Evolutionary conservation across 2,797 vertebrate genomes (phyloP).

Genomic region (Corythornis leucogaster): DNA sequence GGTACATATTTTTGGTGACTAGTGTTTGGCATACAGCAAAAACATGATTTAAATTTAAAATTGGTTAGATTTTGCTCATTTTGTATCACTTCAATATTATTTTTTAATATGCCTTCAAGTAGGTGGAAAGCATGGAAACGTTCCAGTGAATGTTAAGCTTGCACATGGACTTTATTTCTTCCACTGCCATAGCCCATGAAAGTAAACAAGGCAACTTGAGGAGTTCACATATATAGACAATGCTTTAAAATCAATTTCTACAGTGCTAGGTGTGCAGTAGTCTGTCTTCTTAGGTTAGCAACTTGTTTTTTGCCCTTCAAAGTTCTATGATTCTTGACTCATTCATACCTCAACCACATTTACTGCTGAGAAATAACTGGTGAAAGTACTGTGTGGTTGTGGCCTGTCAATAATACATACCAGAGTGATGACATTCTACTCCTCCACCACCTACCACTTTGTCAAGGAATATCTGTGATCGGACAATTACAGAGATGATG

Average conservation of each 20-base stretch:
- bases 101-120: not conserved
- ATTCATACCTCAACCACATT: not conserved
- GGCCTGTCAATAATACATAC: fast-evolving
- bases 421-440: not conserved
- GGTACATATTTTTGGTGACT: not conserved
- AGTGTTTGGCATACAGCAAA: not conserved
- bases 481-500: not conserved
- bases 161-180: not conserved
- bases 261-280: not conserved
- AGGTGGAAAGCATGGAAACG: not conserved
- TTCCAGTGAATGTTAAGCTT: not conserved
- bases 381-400: not conserved
- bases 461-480: not conserved
- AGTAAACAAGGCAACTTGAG: not conserved
- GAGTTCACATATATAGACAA: not conserved
- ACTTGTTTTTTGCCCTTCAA: not conserved
- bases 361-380: not conserved
- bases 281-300: not conserved
- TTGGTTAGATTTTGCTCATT: not conserved
- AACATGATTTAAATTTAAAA: not conserved
- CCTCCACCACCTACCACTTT: not conserved
- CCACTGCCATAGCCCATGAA: not conserved
- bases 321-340: not conserved
- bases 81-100: not conserved
- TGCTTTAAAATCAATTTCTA: not conserved